Conservation (phyloP, 2,113 vertebrate species). For the Muntiacus reevesi region DNA sequence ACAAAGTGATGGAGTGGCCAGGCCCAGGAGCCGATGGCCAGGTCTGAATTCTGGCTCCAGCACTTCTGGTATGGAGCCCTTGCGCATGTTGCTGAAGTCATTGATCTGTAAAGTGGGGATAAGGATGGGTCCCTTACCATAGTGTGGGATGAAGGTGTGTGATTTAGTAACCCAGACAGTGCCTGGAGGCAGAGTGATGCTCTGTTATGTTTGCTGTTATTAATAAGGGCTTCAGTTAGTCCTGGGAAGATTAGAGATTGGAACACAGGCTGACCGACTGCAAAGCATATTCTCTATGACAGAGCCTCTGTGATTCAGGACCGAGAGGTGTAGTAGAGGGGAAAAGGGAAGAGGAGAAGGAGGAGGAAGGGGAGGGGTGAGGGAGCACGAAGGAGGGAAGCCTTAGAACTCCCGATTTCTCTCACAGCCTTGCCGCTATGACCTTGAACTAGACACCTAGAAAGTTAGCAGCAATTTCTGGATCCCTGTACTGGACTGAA, state of each 20-base stretch:
- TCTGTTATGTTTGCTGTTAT: neutral
- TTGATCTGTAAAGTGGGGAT: neutral
- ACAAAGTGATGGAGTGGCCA: neutral
- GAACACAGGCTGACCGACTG: neutral
- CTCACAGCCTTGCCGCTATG: neutral
- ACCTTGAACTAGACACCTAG: neutral
- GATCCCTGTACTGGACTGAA: neutral
- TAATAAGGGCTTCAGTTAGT: neutral
- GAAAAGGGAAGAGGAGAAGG: neutral
- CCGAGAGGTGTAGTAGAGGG: neutral
- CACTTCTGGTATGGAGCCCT: neutral
- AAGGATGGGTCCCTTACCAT: neutral
- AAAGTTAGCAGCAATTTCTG: neutral
- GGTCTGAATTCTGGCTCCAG: neutral
- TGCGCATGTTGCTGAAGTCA: neutral
- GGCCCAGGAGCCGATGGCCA: neutral
- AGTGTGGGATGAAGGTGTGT: too few species aligned
- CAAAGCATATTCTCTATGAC: too few species aligned
- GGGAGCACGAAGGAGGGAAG: neutral
- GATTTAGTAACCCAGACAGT: neutral
- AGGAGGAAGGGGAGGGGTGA: fast-evolving
- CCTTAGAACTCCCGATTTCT: neutral
- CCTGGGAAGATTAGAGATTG: neutral
- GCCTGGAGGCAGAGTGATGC: too few species aligned
- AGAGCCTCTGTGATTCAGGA: neutral